Evolutionary conservation across 2,888 invertebrate genomes (phyloP).

Genomic region (Diabrotica balteata): DNA sequence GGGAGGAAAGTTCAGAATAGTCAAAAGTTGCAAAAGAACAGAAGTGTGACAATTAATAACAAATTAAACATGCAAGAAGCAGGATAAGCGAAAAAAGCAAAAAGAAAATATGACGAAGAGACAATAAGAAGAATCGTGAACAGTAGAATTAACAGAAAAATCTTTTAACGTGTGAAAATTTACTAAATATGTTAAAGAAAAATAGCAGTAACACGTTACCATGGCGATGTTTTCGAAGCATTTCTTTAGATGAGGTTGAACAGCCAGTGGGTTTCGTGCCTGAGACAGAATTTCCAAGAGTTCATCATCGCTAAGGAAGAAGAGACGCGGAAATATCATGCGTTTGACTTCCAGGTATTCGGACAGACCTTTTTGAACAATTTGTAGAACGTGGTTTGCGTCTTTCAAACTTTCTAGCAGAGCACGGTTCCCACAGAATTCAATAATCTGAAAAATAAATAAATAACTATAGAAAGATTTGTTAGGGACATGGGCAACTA

Average conservation of each 20-base stretch:
- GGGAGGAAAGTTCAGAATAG: too few relatives aligned
- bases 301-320: constrained; percentile 85
- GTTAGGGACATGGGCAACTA: too few relatives aligned
- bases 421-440: constrained; percentile 69
- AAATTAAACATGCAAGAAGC: too few relatives aligned
- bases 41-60: too few relatives aligned
- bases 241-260: constrained; percentile 83
- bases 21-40: too few relatives aligned
- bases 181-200: too few relatives aligned
- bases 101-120: not conserved
- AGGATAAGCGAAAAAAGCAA: not conserved
- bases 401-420: constrained; percentile 75
- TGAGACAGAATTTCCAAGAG: constrained; percentile 82
- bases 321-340: constrained; percentile 77
- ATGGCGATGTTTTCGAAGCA: constrained; percentile 82
- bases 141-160: too few relatives aligned
- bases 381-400: constrained; percentile 72
- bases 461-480: too few relatives aligned
- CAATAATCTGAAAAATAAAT: constrained; percentile 64
- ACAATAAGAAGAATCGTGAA: too few relatives aligned
- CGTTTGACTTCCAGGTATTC: constrained; percentile 82
- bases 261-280: constrained; percentile 77
- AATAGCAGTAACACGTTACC: constrained; percentile 51
- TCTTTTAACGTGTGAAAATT: too few relatives aligned
- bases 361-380: constrained; percentile 77